Evolutionary conservation across 2,113 vertebrate species (phyloP).

Genomic region (Bothrops jararaca): DNA sequence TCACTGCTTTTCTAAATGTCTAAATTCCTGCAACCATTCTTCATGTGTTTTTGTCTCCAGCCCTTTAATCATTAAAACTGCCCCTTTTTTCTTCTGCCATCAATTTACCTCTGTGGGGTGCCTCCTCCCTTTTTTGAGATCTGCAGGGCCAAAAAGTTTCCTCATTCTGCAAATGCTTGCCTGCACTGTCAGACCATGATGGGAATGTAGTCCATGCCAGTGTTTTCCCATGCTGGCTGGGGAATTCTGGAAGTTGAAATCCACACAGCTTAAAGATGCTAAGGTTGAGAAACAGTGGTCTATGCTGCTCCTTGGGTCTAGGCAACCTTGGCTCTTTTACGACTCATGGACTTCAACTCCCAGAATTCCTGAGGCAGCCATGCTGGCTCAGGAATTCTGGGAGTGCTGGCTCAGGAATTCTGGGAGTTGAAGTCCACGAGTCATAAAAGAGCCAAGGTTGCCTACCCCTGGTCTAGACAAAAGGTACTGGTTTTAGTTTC

Average conservation of each 20-base stretch:
- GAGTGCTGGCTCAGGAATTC: no score
- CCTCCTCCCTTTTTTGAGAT: background rate
- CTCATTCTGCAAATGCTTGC: background rate
- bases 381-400: no score
- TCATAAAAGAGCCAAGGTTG: no score
- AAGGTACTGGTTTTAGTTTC: background rate
- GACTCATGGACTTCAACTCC: no score
- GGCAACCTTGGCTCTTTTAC: no score
- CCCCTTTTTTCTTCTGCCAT: background rate
- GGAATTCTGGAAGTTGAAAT: background rate
- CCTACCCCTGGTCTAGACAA: background rate
- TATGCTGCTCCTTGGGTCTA: background rate
- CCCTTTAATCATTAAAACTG: background rate
- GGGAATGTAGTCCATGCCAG: background rate
- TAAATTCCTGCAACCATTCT: background rate
- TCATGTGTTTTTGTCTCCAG: background rate
- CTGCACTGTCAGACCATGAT: background rate
- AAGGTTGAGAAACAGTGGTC: background rate
- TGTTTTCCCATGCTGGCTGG: background rate
- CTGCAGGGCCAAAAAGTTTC: background rate
- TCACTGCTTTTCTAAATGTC: background rate
- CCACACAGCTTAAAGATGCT: background rate
- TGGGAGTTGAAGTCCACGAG: no score
- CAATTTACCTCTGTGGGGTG: background rate
- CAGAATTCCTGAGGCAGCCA: no score